These are phyloP conservation scores for Aethes cnicana DNA, from an alignment of 2,888 invertebrate species.

Conservation along the genomic window DNA sequence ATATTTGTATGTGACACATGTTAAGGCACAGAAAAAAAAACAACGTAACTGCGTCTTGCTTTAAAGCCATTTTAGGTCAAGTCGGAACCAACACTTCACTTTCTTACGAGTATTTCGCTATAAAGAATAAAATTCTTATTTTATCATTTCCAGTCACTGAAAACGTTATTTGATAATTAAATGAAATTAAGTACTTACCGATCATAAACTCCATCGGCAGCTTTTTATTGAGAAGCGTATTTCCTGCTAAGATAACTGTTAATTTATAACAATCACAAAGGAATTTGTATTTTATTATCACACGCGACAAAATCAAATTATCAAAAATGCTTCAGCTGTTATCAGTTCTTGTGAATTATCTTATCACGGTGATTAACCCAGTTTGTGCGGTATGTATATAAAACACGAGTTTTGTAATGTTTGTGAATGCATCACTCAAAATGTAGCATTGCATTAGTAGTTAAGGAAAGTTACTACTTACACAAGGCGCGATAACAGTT, in stretches of 20 bases:
- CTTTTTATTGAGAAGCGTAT: background rate
- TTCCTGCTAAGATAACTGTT: constrained; percentile 6
- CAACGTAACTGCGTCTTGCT: too few species aligned
- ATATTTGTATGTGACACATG: too few species aligned
- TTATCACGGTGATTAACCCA: constrained; percentile 32
- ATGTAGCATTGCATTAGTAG: background rate
- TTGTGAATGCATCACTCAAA: constrained; percentile 22
- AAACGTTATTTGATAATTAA: background rate
- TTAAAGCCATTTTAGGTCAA: too few species aligned
- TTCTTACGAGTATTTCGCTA: too few species aligned
- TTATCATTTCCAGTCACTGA: too few species aligned
- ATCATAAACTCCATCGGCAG: background rate
- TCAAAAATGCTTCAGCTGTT: constrained; percentile 31
- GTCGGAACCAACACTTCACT: too few species aligned
- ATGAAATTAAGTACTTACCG: background rate
- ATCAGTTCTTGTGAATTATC: constrained; percentile 18
- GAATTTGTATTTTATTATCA: constrained; percentile 18
- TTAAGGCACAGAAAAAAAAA: too few species aligned
- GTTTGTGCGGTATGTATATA: constrained; percentile 10
- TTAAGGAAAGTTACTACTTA: background rate
- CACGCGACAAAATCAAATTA: constrained; percentile 14
- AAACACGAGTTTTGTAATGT: constrained; percentile 20
- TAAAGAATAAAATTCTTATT: too few species aligned
- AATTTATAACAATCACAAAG: constrained; percentile 7
- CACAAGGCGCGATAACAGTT: too few species aligned